These are phyloP conservation scores for Drosophila albomicans DNA, from an alignment of 1,140 invertebrate genomes.

Conservation along the genomic window DNA sequence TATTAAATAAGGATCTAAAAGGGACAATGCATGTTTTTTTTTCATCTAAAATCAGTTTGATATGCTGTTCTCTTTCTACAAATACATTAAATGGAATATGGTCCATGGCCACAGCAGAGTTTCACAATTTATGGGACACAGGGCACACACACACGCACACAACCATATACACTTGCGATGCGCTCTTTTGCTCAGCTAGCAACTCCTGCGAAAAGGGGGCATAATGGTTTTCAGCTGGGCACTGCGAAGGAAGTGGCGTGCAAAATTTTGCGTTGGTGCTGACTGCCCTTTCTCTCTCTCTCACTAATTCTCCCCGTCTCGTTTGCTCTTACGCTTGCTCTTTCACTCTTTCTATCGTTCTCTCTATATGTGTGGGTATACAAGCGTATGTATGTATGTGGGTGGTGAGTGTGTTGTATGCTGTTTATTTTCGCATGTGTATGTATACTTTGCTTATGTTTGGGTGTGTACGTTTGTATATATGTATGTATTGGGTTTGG, in stretches of 20 bases:
- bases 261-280: conserved; percentile 71
- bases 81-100: conserved; percentile 73
- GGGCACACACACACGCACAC: conserved; percentile 70
- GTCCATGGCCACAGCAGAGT: conserved; percentile 79
- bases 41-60: conserved; percentile 64
- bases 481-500: conserved; percentile 22
- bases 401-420: conserved; percentile 50
- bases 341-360: conserved; percentile 8
- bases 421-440: conserved; percentile 70
- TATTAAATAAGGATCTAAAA: conserved; percentile 5
- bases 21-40: conserved; percentile 50
- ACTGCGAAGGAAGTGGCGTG: conserved; percentile 73
- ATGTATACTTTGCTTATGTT: conserved; percentile 60
- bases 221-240: conserved; percentile 63
- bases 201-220: conserved; percentile 61
- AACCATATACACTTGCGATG: conserved; percentile 44
- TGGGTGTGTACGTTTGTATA: conserved; percentile 52
- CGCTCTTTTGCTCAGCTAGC: conserved; percentile 67
- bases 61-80: conserved; percentile 58
- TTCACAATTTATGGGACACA: conserved; percentile 79
- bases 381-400: conserved; percentile 29
- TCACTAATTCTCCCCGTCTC: conserved; percentile 22
- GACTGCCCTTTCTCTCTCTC: conserved; percentile 34
- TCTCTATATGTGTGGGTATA: conserved; percentile 37
- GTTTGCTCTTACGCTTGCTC: not conserved